phyloP scores from a whole-genome alignment of 2,113 vertebrate genomes.

The Gorsachius goisagi region DNA sequence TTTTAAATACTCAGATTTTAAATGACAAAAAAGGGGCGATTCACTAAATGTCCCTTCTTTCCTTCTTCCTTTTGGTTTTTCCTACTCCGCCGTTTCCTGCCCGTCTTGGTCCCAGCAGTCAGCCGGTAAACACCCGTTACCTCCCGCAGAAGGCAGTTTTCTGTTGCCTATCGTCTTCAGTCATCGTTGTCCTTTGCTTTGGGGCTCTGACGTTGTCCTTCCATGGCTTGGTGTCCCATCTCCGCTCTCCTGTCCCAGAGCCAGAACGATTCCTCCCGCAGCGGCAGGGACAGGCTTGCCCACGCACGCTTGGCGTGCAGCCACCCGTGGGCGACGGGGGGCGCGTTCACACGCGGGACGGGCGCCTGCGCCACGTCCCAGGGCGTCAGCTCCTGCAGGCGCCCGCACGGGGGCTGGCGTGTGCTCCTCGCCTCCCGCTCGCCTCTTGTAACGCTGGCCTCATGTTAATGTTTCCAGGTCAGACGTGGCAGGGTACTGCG shows the following conservation, averaged over 20 bases:
- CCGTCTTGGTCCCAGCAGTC: background rate
- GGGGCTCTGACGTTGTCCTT: background rate
- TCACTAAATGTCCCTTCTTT: background rate
- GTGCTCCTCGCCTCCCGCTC: background rate
- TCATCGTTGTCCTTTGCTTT: background rate
- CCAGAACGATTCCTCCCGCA: background rate
- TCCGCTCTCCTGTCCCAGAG: background rate
- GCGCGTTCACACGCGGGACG: rapidly evolving
- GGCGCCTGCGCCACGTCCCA: rapidly evolving
- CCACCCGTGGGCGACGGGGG: rapidly evolving
- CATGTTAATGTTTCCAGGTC: constrained; percentile 69
- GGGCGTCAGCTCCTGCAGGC: background rate
- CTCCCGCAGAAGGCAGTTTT: background rate
- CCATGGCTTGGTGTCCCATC: background rate
- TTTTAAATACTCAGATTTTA: background rate
- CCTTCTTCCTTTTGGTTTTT: background rate
- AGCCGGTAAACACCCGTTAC: background rate
- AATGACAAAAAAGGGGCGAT: background rate
- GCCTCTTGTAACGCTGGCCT: background rate
- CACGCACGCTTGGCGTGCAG: rapidly evolving
- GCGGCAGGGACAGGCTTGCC: background rate
- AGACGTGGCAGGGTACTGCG: constrained; percentile 72
- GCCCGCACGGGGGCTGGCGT: rapidly evolving
- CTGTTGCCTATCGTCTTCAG: background rate
- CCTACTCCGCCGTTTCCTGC: background rate